Percentiles rank a stretch among this genome's conserved stretches.
Conservation (phyloP, 2,888 invertebrate genomes). For the Meghimatium bilineatum region DNA sequence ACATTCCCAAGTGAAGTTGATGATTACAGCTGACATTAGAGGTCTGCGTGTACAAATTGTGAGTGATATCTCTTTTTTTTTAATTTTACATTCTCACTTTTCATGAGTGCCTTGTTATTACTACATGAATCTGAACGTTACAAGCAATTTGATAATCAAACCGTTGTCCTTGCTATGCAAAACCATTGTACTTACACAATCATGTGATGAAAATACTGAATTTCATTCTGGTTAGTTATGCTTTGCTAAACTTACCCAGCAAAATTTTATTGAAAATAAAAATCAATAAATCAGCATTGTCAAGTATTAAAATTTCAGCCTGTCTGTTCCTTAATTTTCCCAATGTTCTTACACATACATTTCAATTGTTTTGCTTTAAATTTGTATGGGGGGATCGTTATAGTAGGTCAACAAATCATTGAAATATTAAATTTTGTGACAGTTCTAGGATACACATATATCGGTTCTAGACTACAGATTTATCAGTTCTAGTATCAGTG, state of each 20-base stretch:
- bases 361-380: neutral
- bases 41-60: neutral
- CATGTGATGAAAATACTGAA: constrained; percentile 1
- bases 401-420: no score
- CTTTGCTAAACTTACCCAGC: no score
- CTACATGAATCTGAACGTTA: neutral
- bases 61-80: neutral
- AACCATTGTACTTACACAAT: constrained; percentile 2
- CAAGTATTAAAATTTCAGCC: neutral
- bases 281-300: neutral
- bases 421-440: no score
- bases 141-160: constrained; percentile 22
- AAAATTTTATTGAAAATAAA: neutral
- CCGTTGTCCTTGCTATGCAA: neutral
- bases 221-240: neutral
- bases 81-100: no score
- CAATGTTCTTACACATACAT: neutral
- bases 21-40: no score
- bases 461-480: no score
- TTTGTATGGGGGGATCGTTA: no score
- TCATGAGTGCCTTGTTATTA: constrained; percentile 18
- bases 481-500: no score
- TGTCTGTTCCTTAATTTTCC: neutral
- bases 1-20: neutral
- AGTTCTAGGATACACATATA: no score